Conservation (phyloP, 2,113 vertebrate genomes). For the Anas platyrhynchos region DNA sequence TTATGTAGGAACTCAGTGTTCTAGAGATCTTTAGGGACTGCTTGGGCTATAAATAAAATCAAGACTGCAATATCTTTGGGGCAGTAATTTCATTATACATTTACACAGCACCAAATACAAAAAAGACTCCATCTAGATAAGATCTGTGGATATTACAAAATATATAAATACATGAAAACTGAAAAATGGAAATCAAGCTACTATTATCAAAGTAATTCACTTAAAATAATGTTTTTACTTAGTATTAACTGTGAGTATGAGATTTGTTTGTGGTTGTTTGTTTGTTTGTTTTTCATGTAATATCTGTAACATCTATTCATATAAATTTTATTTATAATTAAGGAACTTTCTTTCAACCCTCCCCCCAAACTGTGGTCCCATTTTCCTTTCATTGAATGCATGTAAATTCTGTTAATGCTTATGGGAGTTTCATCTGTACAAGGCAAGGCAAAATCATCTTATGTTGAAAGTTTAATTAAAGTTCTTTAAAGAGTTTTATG, state of each 20-base stretch:
- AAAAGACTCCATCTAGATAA: not conserved
- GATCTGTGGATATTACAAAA: not conserved
- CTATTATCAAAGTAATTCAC: not conserved
- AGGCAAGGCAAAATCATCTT: slow-evolving; percentile 10
- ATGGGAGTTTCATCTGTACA: slow-evolving; percentile 34
- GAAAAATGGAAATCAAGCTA: not conserved
- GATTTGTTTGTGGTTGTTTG: not conserved
- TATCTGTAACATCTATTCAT: not conserved
- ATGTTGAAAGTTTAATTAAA: slow-evolving; percentile 29
- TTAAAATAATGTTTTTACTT: not conserved
- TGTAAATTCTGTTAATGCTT: slow-evolving; percentile 3
- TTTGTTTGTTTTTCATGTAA: not conserved
- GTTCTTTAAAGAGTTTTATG: slow-evolving; percentile 36
- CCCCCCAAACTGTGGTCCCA: not conserved
- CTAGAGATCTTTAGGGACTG: not conserved
- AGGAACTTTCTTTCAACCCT: not conserved
- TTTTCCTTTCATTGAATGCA: not conserved
- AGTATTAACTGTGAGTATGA: not conserved
- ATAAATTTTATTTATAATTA: slow-evolving; percentile 9
- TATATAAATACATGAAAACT: not conserved
- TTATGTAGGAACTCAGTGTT: not conserved
- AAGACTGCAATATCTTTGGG: not conserved
- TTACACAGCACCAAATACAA: not conserved
- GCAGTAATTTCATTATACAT: not conserved
- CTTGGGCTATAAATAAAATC: not conserved